phyloP scores from a whole-genome alignment of 2,113 vertebrate genomes.

The Labrus mixtus region DNA sequence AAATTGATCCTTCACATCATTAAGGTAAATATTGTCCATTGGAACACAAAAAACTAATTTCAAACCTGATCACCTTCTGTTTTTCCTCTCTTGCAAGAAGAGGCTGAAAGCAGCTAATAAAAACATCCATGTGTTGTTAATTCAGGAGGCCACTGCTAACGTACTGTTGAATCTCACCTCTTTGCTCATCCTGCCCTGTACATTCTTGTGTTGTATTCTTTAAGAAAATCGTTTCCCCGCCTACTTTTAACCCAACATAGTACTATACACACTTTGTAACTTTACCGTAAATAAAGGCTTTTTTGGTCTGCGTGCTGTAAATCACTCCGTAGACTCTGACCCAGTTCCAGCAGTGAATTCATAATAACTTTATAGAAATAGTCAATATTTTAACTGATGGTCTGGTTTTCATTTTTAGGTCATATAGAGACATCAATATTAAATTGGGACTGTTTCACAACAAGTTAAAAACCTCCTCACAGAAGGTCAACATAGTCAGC shows the following conservation, averaged over 20 bases:
- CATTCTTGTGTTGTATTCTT: background rate
- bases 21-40: slow-evolving; percentile 2
- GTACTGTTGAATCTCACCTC: too few species aligned
- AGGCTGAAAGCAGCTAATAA: background rate
- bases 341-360: background rate
- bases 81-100: too few species aligned
- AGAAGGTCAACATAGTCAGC: background rate
- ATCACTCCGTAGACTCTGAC: background rate
- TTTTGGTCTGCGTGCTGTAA: background rate
- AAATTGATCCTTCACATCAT: background rate
- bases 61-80: too few species aligned
- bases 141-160: too few species aligned
- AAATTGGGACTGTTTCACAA: background rate
- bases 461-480: background rate
- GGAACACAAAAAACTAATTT: too few species aligned
- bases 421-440: background rate
- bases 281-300: background rate
- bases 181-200: too few species aligned
- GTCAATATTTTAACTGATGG: slow-evolving; percentile 1
- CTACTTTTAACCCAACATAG: background rate
- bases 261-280: background rate
- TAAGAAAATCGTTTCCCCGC: background rate
- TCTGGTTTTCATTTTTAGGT: background rate
- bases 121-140: too few species aligned
- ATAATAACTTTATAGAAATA: background rate